These are phyloP conservation scores for Scortum barcoo DNA, from an alignment of 2,113 vertebrate species.

Conservation along the genomic window DNA sequence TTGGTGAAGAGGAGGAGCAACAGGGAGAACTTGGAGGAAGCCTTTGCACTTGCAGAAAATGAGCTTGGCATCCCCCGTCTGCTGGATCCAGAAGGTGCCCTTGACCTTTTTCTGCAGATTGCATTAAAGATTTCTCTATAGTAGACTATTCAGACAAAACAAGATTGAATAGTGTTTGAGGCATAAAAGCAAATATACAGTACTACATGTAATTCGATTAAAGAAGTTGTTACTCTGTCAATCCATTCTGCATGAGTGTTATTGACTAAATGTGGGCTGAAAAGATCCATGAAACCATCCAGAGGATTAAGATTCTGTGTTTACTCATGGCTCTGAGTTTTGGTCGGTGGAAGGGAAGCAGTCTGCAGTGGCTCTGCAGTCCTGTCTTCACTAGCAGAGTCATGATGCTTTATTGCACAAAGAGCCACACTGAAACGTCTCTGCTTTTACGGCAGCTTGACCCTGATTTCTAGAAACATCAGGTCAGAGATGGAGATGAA, in stretches of 20 bases:
- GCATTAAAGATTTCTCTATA: neutral
- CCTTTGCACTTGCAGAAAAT: slow-evolving; percentile 92
- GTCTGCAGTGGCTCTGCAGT: slow-evolving; percentile 71
- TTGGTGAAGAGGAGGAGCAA: slow-evolving; percentile 87
- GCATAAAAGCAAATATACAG: neutral
- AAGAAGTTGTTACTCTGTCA: neutral
- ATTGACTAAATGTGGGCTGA: slow-evolving; percentile 1
- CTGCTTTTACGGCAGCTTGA: slow-evolving; percentile 35
- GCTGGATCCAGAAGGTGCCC: slow-evolving; percentile 94
- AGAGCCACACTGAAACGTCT: slow-evolving; percentile 23
- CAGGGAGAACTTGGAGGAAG: slow-evolving; percentile 93
- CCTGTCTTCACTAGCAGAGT: slow-evolving; percentile 42
- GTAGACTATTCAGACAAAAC: neutral
- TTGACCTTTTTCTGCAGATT: slow-evolving; percentile 6
- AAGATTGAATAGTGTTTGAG: slow-evolving; percentile 11
- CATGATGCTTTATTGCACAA: slow-evolving; percentile 56
- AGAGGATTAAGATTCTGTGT: slow-evolving; percentile 20
- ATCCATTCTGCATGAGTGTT: neutral
- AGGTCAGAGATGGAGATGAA: slow-evolving; percentile 51
- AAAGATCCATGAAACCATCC: slow-evolving; percentile 6
- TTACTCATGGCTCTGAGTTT: slow-evolving; percentile 14
- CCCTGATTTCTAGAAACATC: slow-evolving; percentile 52
- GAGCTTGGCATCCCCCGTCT: slow-evolving; percentile 96
- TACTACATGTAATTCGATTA: neutral
- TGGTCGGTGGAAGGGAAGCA: slow-evolving; percentile 38